Conservation (phyloP, 2,797 vertebrate genomes). For the Cichlasoma orientale region DNA sequence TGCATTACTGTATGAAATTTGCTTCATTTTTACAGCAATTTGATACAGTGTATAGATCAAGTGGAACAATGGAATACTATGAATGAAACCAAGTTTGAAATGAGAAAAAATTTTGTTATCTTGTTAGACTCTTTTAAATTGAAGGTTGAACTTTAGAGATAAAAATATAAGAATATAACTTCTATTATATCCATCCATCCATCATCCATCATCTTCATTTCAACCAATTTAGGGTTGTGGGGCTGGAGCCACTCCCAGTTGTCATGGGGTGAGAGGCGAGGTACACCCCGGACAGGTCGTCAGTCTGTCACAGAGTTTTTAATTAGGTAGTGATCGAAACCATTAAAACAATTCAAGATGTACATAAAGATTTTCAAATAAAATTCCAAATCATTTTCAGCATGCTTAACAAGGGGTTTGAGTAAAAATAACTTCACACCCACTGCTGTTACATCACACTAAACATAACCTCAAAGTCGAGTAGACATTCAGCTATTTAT, state of each 20-base stretch:
- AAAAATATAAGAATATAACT: background rate
- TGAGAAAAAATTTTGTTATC: background rate
- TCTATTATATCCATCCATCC: accelerated
- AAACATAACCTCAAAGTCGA: conserved; percentile 40
- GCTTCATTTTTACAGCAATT: background rate
- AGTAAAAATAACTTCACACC: conserved; percentile 34
- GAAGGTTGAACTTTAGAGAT: too few relatives aligned
- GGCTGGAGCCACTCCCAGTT: background rate
- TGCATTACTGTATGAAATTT: background rate
- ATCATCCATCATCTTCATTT: too few relatives aligned
- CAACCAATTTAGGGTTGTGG: background rate
- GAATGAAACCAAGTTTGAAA: background rate
- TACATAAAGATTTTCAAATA: background rate
- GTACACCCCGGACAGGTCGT: background rate
- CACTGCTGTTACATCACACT: conserved; percentile 36
- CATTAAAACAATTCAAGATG: too few relatives aligned
- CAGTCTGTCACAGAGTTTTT: too few relatives aligned
- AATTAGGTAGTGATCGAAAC: too few relatives aligned
- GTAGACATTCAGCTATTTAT: conserved; percentile 10
- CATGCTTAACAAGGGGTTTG: background rate
- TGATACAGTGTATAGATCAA: background rate
- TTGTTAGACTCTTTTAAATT: too few relatives aligned
- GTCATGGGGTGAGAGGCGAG: background rate
- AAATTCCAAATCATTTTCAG: conserved; percentile 8
- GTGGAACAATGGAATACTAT: background rate